Conservation (phyloP, 35 echinoderm and acorn worm species). For the Anneissia japonica region DNA sequence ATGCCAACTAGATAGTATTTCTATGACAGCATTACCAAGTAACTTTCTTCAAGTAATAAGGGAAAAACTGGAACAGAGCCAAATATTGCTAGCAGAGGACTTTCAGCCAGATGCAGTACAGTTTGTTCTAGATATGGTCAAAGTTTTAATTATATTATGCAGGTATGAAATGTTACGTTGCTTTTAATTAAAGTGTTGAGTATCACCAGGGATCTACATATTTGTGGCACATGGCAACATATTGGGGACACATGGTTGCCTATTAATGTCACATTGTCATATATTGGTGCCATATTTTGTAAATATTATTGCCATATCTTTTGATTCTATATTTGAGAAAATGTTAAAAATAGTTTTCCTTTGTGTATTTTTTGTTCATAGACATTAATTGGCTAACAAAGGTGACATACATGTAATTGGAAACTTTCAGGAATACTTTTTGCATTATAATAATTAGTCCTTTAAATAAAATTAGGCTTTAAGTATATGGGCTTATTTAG, state of each 20-base stretch:
- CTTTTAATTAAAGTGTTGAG: too few relatives aligned
- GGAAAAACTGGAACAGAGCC: constrained; percentile 31
- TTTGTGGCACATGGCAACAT: not conserved
- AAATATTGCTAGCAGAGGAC: constrained; percentile 6
- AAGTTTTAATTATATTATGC: constrained; percentile 56
- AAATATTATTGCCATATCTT: not conserved
- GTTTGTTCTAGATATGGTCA: constrained; percentile 45
- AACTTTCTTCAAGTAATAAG: constrained; percentile 49
- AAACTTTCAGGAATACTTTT: not conserved
- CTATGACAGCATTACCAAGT: constrained; percentile 39
- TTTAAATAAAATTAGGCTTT: not conserved
- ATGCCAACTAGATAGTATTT: constrained; percentile 27
- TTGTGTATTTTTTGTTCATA: too few relatives aligned
- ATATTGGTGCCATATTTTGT: too few relatives aligned
- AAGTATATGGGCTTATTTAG: not conserved
- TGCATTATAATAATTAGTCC: not conserved
- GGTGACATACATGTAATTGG: too few relatives aligned
- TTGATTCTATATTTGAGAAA: too few relatives aligned
- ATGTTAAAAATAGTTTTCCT: too few relatives aligned
- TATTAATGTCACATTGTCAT: not conserved
- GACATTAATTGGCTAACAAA: too few relatives aligned
- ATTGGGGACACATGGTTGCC: not conserved
- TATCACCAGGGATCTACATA: not conserved
- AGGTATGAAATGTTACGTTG: constrained; percentile 33
- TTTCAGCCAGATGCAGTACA: constrained; percentile 23